Percentiles rank a stretch among this genome's conserved stretches.
Evolutionary conservation across 2,888 invertebrate species (phyloP).

Genomic region (Punctoribates punctum): DNA sequence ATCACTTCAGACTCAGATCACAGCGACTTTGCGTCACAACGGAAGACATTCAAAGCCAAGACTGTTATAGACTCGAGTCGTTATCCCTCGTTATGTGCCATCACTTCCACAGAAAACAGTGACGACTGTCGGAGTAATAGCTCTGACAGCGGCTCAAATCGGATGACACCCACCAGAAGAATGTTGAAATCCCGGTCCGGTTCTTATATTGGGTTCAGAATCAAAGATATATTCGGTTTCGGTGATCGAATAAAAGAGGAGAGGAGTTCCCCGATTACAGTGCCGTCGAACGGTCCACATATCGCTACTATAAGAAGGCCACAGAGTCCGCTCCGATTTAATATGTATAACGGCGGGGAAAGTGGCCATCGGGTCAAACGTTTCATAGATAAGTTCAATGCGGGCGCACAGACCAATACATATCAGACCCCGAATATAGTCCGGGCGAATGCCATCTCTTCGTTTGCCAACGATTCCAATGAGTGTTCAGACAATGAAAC

Average conservation of each 20-base stretch:
- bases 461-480: constrained; percentile 28
- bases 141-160: constrained; percentile 36
- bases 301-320: constrained; percentile 19
- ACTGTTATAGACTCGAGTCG: constrained; percentile 80
- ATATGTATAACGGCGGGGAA: constrained; percentile 31
- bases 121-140: constrained; percentile 33
- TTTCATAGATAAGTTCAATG: constrained; percentile 26
- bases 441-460: constrained; percentile 30
- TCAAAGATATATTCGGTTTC: constrained; percentile 43
- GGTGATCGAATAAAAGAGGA: constrained; percentile 13
- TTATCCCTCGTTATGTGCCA: constrained; percentile 88
- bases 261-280: background rate
- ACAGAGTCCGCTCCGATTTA: constrained; percentile 26
- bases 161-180: constrained; percentile 47
- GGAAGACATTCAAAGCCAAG: constrained; percentile 71
- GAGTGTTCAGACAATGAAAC: background rate
- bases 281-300: background rate
- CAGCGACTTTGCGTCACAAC: constrained; percentile 52
- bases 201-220: constrained; percentile 38
- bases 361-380: constrained; percentile 12
- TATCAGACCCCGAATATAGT: constrained; percentile 28
- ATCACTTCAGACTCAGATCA: constrained; percentile 44
- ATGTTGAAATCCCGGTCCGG: constrained; percentile 45
- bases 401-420: background rate
- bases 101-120: constrained; percentile 60